Base-by-base conservation (phyloP, 2,888 invertebrate genomes). In the Drosophila macrothrix region DNA sequence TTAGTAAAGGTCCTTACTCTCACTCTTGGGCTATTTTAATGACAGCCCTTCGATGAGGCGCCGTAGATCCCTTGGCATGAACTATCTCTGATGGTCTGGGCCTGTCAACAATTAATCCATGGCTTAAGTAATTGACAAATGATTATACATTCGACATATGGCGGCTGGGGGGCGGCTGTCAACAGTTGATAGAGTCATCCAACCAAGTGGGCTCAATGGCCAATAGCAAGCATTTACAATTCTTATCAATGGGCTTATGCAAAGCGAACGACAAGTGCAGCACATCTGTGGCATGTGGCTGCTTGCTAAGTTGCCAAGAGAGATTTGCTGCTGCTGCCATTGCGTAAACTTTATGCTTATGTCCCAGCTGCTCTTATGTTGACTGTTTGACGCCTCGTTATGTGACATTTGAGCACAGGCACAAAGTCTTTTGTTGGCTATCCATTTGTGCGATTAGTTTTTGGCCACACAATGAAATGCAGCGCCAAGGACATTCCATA, bases 91-190 rank as follows among this genome's bases (percentile, higher is more conserved):
- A 80, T 84, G 87, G 70, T 60, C 69, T 67, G 49, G 16, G 70
- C 58, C 80, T 72, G 83, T 76, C 83, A 76, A 68, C 83, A 85
- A 87, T 81, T 88, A 89, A 88, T 78, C 80, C 84, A 70, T 46
- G 82, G 78, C 71, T 88, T 88, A 88, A 89, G 88, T 87, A 88
- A 88, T 88, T 88, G 88, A 88, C 88, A 87, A 88, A 88, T 84
- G 90, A 88, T 87, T 87, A 82, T 76, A 81, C 74, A 76, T 73
- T 80, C 67, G 76, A 80, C 76, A 81, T 83, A 77, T 78, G 76
- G 50, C 60, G 64, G 53, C 31, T n/a, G 46, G 31, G 41, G 62
- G 29, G 62, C 49, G 53, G 58, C 41, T 67, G 16, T 59, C 68
- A 77, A 68, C 78, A 74, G 53, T 46, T 53, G 56, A 58, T 41